These are phyloP conservation scores for Ctenopoma multispine DNA, from an alignment of 2,797 vertebrate species.

Conservation along the genomic window DNA sequence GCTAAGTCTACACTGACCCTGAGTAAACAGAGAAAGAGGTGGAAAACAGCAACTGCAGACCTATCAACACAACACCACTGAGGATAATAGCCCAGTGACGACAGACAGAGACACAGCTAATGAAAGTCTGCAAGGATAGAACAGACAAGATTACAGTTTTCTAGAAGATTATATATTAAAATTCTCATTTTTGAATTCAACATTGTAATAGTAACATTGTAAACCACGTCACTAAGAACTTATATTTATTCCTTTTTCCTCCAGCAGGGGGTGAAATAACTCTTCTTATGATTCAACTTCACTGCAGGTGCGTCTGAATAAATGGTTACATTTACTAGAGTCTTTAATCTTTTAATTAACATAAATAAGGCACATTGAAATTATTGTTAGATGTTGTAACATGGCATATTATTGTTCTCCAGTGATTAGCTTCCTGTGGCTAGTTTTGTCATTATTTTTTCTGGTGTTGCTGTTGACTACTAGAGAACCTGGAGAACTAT, in stretches of 20 bases:
- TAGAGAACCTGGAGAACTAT: too few species aligned
- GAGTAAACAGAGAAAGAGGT: conserved; percentile 62
- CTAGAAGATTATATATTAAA: not conserved
- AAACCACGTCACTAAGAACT: not conserved
- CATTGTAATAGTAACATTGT: too few species aligned
- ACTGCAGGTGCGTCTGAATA: conserved; percentile 27
- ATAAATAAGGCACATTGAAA: conserved; percentile 46
- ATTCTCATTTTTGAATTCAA: conserved; percentile 12
- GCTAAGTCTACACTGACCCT: conserved; percentile 42
- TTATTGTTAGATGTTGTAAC: conserved; percentile 33
- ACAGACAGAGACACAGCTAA: conserved; percentile 46
- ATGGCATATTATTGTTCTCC: conserved; percentile 41
- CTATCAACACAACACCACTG: conserved; percentile 14
- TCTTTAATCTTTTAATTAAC: conserved; percentile 62
- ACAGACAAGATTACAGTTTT: not conserved
- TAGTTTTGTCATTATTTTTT: conserved; percentile 43
- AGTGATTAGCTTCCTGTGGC: conserved; percentile 29
- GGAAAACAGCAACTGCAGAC: conserved; percentile 33
- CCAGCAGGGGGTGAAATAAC: conserved; percentile 75
- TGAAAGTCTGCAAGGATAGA: conserved; percentile 19
- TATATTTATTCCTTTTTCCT: conserved; percentile 32
- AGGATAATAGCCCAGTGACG: conserved; percentile 33
- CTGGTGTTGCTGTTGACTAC: conserved; percentile 16
- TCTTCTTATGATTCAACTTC: conserved; percentile 46
- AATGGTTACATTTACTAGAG: conserved; percentile 42